A percentile compares a stretch with the other conserved stretches of the same genome.
phyloP scores from a whole-genome alignment of 2,888 invertebrate species.

The Polydesmus complanatus region DNA sequence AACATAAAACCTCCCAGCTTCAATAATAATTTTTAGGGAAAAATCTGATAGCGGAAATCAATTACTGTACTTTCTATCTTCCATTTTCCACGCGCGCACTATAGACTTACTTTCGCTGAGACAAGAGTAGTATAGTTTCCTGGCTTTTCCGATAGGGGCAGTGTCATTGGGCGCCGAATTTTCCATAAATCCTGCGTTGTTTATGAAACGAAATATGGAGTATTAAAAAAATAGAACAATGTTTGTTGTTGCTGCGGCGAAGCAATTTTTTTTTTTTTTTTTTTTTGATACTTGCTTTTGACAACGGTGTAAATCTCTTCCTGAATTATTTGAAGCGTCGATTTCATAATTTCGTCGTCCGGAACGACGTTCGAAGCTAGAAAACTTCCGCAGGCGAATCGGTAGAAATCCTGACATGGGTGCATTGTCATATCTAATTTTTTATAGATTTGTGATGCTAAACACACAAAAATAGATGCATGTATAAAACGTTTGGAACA shows the following conservation, averaged over 20 bases:
- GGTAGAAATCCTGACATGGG: constrained; percentile 31
- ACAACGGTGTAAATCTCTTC: constrained; percentile 31
- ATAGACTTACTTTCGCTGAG: constrained; percentile 30
- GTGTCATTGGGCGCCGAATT: constrained; percentile 24
- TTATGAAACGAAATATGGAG: too few relatives aligned
- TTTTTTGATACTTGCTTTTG: constrained; percentile 27
- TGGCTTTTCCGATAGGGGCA: constrained; percentile 28
- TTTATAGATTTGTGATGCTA: constrained; percentile 28
- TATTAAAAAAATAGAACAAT: too few relatives aligned
- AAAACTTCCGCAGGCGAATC: constrained; percentile 32
- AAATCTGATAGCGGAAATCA: too few relatives aligned
- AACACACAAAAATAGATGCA: too few relatives aligned
- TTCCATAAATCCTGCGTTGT: constrained; percentile 29
- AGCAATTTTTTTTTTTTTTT: not conserved
- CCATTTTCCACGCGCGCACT: not conserved
- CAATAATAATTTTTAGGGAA: too few relatives aligned
- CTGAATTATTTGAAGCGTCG: constrained; percentile 33
- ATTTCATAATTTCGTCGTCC: constrained; percentile 30
- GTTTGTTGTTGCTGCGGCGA: not conserved
- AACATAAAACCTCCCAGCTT: too few relatives aligned
- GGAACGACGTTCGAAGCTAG: constrained; percentile 30
- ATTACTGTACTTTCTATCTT: not conserved
- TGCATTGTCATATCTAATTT: constrained; percentile 27
- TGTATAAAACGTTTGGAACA: too few relatives aligned
- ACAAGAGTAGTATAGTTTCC: constrained; percentile 31